Evolutionary conservation across 2,113 vertebrate genomes (phyloP), one percentile per base, ranked within the genome.

Genomic region (Gobius niger): DNA sequence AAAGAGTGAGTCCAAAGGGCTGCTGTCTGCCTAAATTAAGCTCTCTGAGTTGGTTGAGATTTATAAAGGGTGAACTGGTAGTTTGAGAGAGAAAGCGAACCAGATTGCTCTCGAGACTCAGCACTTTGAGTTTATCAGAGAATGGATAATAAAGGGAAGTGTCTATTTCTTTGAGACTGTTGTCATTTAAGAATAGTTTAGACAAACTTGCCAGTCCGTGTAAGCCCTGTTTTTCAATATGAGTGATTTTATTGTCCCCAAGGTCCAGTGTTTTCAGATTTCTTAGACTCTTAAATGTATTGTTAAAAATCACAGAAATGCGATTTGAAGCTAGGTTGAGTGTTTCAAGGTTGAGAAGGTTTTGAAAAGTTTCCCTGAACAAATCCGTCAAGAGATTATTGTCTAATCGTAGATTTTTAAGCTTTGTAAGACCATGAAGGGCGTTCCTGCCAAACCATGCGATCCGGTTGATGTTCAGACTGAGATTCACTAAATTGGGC

Each of bases 271-370:
- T 92, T 5, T 5, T 69, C 47, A 98, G 85, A 0, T 49, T 72
- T 2, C 2, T 10, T 0, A 96, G 90, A 3, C 11, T 73, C 0
- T 6, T 0, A 74, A 96, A 96, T 12, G 89, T 88, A 0, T 66
- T 11, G 0, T 74, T 18, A 49, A 95, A 95, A 76, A 96, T 93
- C 10, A 93, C 93, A 0, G 88, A 65, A 70, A 96, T 88, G 0
- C 85, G 92, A 70, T 96, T 97, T 72, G 95, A 91, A 50, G 93
- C 90, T 15, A 97, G 81, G 59, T 93, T 94, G 47, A 96, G 93
- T 7, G 11, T 87, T 73, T 77, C 15, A 53, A 97, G 87, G 0
- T 65, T 91, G 12, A 11, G 0, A 56, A 94, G 85, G 16, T 92
- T 85, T 4, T 70, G 8, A 84, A 97, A 96, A 63, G 80, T 91